Evolutionary conservation across 1,140 invertebrate genomes (phyloP).

Genomic region (Hermatobates lingyangjiaoensis): DNA sequence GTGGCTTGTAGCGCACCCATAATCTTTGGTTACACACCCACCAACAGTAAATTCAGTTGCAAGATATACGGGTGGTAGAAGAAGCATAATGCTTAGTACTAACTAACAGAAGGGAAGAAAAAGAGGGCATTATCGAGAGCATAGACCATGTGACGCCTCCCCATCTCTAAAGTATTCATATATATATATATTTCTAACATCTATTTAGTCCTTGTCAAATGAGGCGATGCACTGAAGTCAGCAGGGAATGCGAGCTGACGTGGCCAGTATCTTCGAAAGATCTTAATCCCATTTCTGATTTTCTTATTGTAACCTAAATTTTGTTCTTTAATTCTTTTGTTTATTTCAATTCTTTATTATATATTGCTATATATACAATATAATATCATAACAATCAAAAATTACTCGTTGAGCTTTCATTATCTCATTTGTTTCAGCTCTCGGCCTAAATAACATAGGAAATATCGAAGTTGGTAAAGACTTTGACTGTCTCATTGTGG

Average conservation of each 20-base stretch:
- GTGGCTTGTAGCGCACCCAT: too few relatives aligned
- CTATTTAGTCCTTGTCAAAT: too few relatives aligned
- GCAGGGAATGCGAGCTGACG: background rate
- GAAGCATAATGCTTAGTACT: too few relatives aligned
- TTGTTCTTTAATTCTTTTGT: background rate
- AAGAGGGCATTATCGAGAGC: too few relatives aligned
- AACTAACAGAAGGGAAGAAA: too few relatives aligned
- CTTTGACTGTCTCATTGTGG: constrained; percentile 60
- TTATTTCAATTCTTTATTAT: background rate
- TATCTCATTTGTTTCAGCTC: constrained; percentile 33
- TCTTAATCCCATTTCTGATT: background rate
- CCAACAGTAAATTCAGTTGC: too few relatives aligned
- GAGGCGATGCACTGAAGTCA: too few relatives aligned
- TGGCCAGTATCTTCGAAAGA: background rate
- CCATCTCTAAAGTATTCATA: too few relatives aligned
- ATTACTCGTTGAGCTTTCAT: background rate
- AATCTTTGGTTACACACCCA: too few relatives aligned
- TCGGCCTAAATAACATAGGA: constrained; percentile 50
- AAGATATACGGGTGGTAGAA: too few relatives aligned
- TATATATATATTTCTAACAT: too few relatives aligned
- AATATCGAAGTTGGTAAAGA: constrained; percentile 62
- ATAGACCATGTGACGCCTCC: too few relatives aligned
- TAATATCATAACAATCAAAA: constrained; percentile 1
- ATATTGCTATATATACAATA: constrained; percentile 5
- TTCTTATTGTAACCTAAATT: background rate